Evolutionary conservation across 2,797 vertebrate genomes (phyloP).

Genomic region (Cryptoprocta ferox): DNA sequence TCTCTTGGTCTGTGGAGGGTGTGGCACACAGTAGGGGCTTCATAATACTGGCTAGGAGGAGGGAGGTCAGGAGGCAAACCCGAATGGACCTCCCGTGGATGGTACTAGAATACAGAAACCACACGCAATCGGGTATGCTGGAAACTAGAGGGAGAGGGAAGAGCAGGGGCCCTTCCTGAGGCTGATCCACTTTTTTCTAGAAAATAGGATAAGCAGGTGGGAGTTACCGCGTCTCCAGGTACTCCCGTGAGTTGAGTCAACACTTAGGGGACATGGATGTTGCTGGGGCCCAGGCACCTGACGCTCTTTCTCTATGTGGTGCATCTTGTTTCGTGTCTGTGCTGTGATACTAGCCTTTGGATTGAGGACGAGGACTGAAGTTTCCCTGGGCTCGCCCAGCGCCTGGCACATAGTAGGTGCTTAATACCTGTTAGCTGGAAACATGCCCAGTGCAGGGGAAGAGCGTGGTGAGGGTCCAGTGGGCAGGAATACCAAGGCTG

Average conservation of each 20-base stretch:
- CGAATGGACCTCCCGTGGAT: accelerated
- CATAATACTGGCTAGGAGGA: background rate
- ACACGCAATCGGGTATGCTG: too few species aligned
- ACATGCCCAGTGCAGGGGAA: background rate
- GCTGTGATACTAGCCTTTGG: background rate
- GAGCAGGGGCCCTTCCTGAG: background rate
- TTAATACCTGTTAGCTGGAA: background rate
- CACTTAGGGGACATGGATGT: background rate
- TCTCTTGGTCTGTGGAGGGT: background rate
- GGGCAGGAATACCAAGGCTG: background rate
- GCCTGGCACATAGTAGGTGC: background rate
- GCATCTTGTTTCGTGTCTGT: background rate
- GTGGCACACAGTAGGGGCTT: background rate
- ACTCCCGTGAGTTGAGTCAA: background rate
- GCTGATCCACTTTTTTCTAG: background rate
- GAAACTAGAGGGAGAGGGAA: background rate
- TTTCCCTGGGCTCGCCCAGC: background rate
- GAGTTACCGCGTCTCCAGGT: background rate
- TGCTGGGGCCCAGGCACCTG: background rate
- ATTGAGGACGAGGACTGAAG: background rate
- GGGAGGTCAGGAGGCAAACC: too few species aligned
- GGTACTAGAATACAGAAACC: too few species aligned
- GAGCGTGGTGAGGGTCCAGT: background rate
- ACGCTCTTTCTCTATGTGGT: background rate
- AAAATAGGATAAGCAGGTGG: background rate